Evolutionary conservation across 2,797 vertebrate species (phyloP), one percentile per base, ranked within the genome.

Genomic region (Hipposideros larvatus): DNA sequence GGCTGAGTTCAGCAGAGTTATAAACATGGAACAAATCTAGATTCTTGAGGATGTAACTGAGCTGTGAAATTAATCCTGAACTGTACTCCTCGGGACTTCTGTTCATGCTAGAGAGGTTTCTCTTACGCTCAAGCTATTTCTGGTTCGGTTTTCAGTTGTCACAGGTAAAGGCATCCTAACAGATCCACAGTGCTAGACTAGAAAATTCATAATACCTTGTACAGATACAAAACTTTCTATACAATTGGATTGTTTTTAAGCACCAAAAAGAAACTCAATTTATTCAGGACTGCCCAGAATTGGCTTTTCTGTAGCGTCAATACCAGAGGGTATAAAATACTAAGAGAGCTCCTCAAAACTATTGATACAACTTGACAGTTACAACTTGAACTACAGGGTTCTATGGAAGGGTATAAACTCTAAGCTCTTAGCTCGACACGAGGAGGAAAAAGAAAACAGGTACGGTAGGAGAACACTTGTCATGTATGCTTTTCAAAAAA

Each of bases 11-110:
- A 48, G 55, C n/a, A 77, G 26, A 92, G 37, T 51, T 75, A 28
- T 55, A 94, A 87, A 84, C 68, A 96, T 9, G 10, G 41, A 85
- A 87, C 34, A 96, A 97, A 87, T 41, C 31, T 63, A 85, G 70
- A 86, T 74, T 48, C 73, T 34, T 46, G 21, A 48, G 19, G 24
- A 73, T 83, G 14, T 51, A 68, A 68, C 0, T 68, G 48, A 92
- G 11, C 41, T 96, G 22, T 80, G 53, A 80, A 95, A 84, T 66
- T 43, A 92, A 55, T 92, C 77, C 65, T 95, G 75, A 92, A 70
- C 19, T 79, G 14, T 37, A 59, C 41, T 80, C 34, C 48, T 90
- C 34, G 84, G 24, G 21, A 63, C 10, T 78, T 91, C 70, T 74
- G 10, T 68, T 57, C 28, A 87, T 28, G 14, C 6, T 59, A 80